phyloP scores from a whole-genome alignment of 2,113 vertebrate species.

The Daubentonia madagascariensis region DNA sequence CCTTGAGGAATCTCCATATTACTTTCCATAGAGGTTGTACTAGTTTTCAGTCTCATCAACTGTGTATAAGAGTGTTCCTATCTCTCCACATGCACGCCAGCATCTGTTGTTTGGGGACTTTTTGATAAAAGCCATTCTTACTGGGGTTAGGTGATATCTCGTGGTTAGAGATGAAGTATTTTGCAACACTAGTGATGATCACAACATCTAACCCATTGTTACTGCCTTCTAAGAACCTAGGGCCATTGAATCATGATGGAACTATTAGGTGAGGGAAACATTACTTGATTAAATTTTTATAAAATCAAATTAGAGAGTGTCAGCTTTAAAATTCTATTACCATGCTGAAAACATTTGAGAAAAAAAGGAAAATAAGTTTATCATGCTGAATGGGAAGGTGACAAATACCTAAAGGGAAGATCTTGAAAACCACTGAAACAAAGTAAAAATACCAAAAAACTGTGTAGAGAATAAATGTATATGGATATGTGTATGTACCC shows the following conservation, averaged over 20 bases:
- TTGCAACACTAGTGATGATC: background rate
- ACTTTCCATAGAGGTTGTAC: no score
- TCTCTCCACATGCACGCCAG: no score
- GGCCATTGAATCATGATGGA: background rate
- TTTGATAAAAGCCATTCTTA: no score
- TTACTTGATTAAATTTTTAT: background rate
- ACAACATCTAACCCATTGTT: no score
- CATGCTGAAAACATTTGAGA: background rate
- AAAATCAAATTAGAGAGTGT: background rate
- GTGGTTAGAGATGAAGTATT: background rate
- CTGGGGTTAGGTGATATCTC: no score
- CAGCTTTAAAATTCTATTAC: background rate
- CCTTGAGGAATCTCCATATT: no score
- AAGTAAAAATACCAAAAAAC: background rate
- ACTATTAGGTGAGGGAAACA: background rate
- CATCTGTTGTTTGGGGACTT: no score
- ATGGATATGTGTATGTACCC: rapidly evolving
- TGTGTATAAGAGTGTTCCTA: no score
- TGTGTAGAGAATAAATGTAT: background rate
- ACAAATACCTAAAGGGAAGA: background rate
- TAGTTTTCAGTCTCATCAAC: no score
- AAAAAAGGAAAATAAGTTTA: background rate
- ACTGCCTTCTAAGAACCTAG: background rate
- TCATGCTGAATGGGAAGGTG: background rate
- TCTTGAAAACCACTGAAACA: background rate